Evolutionary conservation across 2,888 invertebrate species (phyloP).

Genomic region (Aquatica leii): DNA sequence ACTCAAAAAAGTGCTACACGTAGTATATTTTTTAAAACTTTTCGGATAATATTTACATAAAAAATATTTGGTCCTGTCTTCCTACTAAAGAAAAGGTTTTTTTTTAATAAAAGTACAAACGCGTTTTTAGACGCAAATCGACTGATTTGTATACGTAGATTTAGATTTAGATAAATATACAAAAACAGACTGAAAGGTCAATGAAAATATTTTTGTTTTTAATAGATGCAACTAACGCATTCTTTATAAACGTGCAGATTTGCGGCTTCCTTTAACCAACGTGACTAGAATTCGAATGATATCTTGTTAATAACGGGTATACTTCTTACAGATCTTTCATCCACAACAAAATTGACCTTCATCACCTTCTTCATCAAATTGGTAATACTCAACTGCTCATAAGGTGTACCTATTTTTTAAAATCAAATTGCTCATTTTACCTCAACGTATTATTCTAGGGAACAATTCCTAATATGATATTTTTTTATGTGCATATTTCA

Average conservation of each 20-base stretch:
- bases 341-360: background rate
- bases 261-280: conserved; percentile 7
- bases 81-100: too few relatives aligned
- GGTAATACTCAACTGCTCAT: conserved; percentile 5
- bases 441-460: conserved; percentile 14
- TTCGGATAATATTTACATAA: too few relatives aligned
- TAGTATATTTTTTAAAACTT: too few relatives aligned
- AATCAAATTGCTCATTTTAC: conserved; percentile 16
- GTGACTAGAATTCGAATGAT: background rate
- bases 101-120: conserved; percentile 5
- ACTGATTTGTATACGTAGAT: conserved; percentile 9
- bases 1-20: too few relatives aligned
- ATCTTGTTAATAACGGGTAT: conserved; percentile 5
- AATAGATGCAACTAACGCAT: conserved; percentile 9
- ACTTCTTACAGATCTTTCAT: background rate
- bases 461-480: conserved; percentile 4
- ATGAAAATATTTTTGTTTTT: conserved; percentile 1
- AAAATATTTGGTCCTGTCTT: too few relatives aligned
- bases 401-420: conserved; percentile 2
- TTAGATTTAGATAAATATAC: background rate
- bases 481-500: conserved; percentile 2
- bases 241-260: background rate
- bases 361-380: background rate
- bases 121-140: conserved; percentile 2
- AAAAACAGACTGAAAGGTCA: conserved; percentile 4